Conservation (phyloP, 1,140 invertebrate species). For the Doryteuthis pealeii region DNA sequence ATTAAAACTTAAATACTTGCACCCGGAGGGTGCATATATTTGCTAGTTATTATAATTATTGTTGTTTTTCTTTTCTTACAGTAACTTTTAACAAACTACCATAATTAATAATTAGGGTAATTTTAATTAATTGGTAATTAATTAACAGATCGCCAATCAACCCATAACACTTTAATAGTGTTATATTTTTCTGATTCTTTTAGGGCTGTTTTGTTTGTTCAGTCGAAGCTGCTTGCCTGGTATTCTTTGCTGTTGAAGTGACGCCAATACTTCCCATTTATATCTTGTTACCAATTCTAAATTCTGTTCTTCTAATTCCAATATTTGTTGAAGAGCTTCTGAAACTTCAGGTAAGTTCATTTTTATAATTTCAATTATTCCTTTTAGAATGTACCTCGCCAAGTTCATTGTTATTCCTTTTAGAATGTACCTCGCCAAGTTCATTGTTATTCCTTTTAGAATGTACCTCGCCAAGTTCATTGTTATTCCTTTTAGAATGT, state of each 20-base stretch:
- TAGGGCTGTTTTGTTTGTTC: conserved; percentile 26
- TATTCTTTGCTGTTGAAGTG: conserved; percentile 25
- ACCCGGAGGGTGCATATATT: no score
- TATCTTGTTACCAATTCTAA: conserved; percentile 28
- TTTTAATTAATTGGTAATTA: no score
- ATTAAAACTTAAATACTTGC: no score
- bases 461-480: background rate
- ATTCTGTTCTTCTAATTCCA: conserved; percentile 20
- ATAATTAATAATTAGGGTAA: no score
- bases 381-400: background rate
- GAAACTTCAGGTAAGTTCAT: conserved; percentile 11
- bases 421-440: background rate
- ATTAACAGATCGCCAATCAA: no score
- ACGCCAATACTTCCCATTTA: conserved; percentile 29
- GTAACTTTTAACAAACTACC: no score
- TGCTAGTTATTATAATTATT: no score
- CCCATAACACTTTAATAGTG: no score
- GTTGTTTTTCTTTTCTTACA: no score
- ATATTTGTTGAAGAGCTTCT: conserved; percentile 11
- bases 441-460: background rate
- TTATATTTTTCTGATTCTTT: no score
- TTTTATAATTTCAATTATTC: background rate
- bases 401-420: background rate
- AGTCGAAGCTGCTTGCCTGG: conserved; percentile 29
- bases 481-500: no score